Evolutionary conservation across 2,797 vertebrate species (phyloP), one percentile per base, ranked within the genome.

Genomic region (Enteromius anoplus): DNA sequence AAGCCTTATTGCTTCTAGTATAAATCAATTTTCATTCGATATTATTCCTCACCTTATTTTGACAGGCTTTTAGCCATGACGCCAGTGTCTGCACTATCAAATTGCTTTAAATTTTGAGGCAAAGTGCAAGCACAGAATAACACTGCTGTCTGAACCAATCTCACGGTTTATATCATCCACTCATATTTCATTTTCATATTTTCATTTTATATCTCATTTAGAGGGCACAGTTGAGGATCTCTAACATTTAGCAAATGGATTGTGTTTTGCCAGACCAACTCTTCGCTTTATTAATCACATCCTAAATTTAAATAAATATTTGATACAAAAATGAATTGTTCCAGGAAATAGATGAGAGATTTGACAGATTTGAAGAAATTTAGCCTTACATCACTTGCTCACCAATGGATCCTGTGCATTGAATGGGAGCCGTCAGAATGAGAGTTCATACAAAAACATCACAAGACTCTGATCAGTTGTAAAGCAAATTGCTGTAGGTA

Each of bases 61-160:
- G 79, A 81, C 66, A 60, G 78, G 26, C 78, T 60, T 55, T 71
- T 32, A 60, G 37, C 37, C 53, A n/a, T 34, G 23, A 62, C 40
- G 32, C 60, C 66, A 60, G 62, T 79, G 64, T 53, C 42, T 29
- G 10, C 34, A 45, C 23, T 14, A 32, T 80, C 26, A 45, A 47
- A 71, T 71, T 71, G 51, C 23, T 71, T 60, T 32, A 45, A 23
- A 45, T 60, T 47, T 60, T n/a, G 51, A 29, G 66, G 66, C 66
- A 60, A 58, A 58, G 66, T 79, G 77, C 64, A 79, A 68, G 8
- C 77, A 32, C 76, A 78, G 11, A 80, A 69, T 80, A 80, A 32
- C 14, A 72, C 55, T 34, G 40, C 53, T 81, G 55, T 81, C 79
- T 62, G 40, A 49, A 72, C 55, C 68, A 34, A 72, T 81, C 53